Conservation (phyloP, 2,888 invertebrate genomes). For the Apotomis turbidana region DNA sequence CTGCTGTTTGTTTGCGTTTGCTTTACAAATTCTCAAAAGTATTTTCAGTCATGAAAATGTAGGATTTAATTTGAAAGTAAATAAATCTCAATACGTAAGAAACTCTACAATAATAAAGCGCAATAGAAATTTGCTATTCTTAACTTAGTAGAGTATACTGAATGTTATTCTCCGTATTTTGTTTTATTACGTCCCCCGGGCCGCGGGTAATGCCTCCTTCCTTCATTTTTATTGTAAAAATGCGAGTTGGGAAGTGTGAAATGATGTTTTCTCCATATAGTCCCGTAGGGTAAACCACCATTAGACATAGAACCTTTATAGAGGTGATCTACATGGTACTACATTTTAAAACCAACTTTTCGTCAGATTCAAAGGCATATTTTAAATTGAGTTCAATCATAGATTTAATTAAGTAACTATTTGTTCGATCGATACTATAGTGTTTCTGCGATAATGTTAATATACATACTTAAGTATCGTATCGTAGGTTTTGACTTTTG, state of each 20-base stretch:
- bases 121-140: neutral
- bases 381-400: too few species aligned
- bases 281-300: constrained; percentile 57
- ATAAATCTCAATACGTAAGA: too few species aligned
- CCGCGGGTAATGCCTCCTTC: constrained; percentile 50
- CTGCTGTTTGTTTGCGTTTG: too few species aligned
- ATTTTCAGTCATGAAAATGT: too few species aligned
- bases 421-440: too few species aligned
- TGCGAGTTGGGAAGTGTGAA: constrained; percentile 62
- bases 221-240: constrained; percentile 54
- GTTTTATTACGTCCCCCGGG: constrained; percentile 50
- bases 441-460: too few species aligned
- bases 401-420: too few species aligned
- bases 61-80: too few species aligned
- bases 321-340: neutral
- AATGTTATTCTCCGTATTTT: constrained; percentile 38
- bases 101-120: too few species aligned
- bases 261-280: constrained; percentile 61
- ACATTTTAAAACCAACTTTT: neutral
- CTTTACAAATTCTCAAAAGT: too few species aligned
- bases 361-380: neutral
- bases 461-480: too few species aligned
- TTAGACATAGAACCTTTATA: constrained; percentile 29
- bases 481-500: too few species aligned
- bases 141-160: neutral